Evolutionary conservation across 2,113 vertebrate species (phyloP), one percentile per base, ranked within the genome.

Genomic region (Ranitomeya variabilis): DNA sequence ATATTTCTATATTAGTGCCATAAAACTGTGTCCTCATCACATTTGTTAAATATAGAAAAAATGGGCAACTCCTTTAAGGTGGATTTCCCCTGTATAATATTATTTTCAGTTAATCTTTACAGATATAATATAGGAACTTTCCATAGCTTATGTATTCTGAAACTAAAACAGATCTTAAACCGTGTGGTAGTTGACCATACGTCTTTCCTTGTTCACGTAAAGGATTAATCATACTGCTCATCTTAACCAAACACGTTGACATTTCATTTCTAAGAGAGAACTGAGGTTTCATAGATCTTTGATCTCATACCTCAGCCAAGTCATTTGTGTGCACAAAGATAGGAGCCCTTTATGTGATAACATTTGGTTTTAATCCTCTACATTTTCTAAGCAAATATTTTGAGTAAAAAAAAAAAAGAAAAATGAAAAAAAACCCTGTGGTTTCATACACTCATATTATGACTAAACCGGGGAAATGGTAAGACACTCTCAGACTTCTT

Each of bases 351-450:
- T 62, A 62, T 26, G 12, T 62, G 1, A 57, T 59, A 4, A 76
- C 23, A 80, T 18, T 31, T 26, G 23, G 15, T 80, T 80, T 60
- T 37, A 19, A 19, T 15, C 4, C 57, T 26, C 19, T 16, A 80
- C 26, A 60, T 81, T 81, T 81, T 81, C 55, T 12, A 37, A 62
- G 23, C 57, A 81, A 81, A 81, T 81, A 81, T 81, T 80, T 18
- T 81, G 2, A 59, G 26, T 55, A 6, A 52, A 78, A 78, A 2
- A 37, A 26, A 16, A 77, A 15, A 31, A n/a, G 37, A 73, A 37
- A 76, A 69, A 52, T 51, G 10, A 15, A 8, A 37, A 37, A 45
- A 45, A 45, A 45, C 55, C 55, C 55, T 11, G n/a, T 10, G n/a
- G 73, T 81, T 81, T 81, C 26, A 37, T 81, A 31, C 8, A 62